Evolutionary conservation across 2,888 invertebrate genomes (phyloP), one percentile per base, ranked within the genome.

Genomic region (Apamea sordens): DNA sequence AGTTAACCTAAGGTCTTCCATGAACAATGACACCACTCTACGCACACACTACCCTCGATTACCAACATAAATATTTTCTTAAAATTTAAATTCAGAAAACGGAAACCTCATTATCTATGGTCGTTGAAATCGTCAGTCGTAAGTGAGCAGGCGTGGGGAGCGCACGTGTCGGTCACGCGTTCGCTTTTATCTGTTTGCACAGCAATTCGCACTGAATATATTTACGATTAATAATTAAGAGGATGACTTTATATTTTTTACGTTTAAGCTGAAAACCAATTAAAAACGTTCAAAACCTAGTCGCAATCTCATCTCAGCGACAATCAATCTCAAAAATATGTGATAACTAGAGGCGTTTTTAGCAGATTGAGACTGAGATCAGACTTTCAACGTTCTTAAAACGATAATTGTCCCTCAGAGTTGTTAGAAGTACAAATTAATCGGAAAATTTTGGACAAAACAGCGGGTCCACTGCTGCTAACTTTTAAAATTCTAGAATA

Each of bases 101-200:
- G 47, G 77, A 85, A 82, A 77, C 77, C 76, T 80, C 76, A 79
- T 82, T 85, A 88, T 86, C 83, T 88, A 89, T 87, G 85, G 86
- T 86, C 76, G 76, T 83, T 79, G 65, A 83, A 82, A 85, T 69
- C 78, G 90, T 90, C 89, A 91, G 82, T 92, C 89, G 90, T 92
- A 90, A 78, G 68, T 72, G 82, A 75, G 81, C 84, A 76, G 67
- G 83, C 86, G 85, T 59, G 64, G 73, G 77, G 89, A 15, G 24
- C 84, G 89, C 94, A 93, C 93, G 93, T 92, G 94, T 6, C 85
- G 4, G 87, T 24, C 94, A 93, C 93, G 92, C 87, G 92, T 53
- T 87, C 21, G 18, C 77, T 84, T 86, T 88, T 94, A 93, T 94
- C 93, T 93, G 89, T 93, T 92, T 92, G 90, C 92, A 86, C 93